Conservation (phyloP, 2,888 invertebrate species). For the Synergus itoensis region DNA sequence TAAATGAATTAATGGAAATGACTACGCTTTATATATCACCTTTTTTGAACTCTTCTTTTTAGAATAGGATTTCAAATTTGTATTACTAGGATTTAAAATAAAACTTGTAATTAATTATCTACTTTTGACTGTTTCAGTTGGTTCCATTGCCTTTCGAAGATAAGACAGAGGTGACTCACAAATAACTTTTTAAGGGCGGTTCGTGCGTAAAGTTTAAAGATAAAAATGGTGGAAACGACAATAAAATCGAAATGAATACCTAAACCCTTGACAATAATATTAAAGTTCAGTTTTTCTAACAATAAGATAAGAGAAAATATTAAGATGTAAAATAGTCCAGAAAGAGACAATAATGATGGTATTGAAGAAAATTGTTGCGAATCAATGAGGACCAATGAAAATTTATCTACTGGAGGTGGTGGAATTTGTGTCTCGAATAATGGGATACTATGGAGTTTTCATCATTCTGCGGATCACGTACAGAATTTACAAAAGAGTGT, state of each 20-base stretch:
- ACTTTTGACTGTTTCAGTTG: constrained; percentile 12
- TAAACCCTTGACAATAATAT: constrained; percentile 6
- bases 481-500: constrained; percentile 44
- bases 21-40: constrained; percentile 7
- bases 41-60: no score
- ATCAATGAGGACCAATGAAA: constrained; percentile 5
- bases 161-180: constrained; percentile 10
- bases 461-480: background rate
- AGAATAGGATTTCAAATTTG: no score
- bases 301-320: background rate
- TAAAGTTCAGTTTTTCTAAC: background rate
- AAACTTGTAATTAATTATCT: background rate
- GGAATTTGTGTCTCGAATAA: background rate
- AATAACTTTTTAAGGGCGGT: background rate
- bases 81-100: background rate
- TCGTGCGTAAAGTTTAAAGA: constrained; percentile 13
- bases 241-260: constrained; percentile 11
- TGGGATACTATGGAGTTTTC: constrained; percentile 8
- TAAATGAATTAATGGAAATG: constrained; percentile 9
- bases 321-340: background rate
- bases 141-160: constrained; percentile 17
- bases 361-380: background rate
- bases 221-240: constrained; percentile 1
- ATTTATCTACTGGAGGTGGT: background rate
- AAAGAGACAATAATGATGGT: background rate